Conservation (phyloP, 1,140 invertebrate genomes). For the Panulirus ornatus region DNA sequence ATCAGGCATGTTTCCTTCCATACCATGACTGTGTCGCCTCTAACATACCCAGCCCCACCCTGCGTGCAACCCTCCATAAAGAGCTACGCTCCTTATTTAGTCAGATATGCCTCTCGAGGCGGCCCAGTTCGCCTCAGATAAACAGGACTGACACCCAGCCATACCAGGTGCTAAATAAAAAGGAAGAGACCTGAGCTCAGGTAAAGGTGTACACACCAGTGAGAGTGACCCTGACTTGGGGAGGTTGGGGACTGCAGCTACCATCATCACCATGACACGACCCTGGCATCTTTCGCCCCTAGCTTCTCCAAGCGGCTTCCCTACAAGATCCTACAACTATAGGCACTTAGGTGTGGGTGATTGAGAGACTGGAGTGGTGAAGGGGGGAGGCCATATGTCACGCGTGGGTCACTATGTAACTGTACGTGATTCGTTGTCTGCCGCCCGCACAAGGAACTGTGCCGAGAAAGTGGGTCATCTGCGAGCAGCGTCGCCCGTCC, state of each 20-base stretch:
- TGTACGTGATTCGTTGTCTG: conserved; percentile 60
- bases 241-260: neutral
- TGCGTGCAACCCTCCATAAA: neutral
- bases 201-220: neutral
- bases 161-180: neutral
- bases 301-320: neutral
- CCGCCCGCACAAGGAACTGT: conserved; percentile 61
- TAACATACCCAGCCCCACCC: neutral
- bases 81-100: neutral
- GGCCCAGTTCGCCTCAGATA: neutral
- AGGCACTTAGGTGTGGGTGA: neutral
- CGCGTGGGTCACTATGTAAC: conserved; percentile 56
- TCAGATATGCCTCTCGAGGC: neutral
- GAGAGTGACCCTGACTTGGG: conserved; percentile 40
- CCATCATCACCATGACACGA: conserved; percentile 5
- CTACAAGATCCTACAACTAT: neutral
- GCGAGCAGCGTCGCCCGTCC: conserved; percentile 55
- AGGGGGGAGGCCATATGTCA: conserved; percentile 45
- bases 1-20: too few species aligned
- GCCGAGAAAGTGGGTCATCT: conserved; percentile 70
- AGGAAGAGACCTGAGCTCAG: neutral
- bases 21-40: too few species aligned
- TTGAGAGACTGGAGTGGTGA: neutral
- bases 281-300: neutral
- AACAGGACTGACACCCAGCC: neutral